Evolutionary conservation across 2,888 invertebrate genomes (phyloP), one percentile per base, ranked within the genome.

Genomic region (Cephus spinipes): DNA sequence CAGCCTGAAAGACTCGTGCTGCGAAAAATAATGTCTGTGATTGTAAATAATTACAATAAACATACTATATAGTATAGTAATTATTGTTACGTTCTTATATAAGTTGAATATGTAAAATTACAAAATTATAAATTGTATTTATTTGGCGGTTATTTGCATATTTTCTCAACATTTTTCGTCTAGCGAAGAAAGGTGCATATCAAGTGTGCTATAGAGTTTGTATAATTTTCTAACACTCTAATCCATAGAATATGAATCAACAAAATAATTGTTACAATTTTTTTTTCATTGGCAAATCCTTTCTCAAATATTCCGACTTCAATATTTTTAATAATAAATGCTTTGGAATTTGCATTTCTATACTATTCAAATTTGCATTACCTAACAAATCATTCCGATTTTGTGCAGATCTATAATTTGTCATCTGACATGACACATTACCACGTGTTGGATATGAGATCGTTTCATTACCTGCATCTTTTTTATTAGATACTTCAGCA

Each of bases 221-320:
- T 40, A 40, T 12, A 40, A 40, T 40, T 40, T 40, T 40, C 40
- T 23, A 40, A 23, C 15, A 40, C 40, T 40, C 23, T 40, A 40
- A 23, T 40, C 1, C 6, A 40, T 40, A 40, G 40, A 40, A 40
- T 69, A 32, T 30, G 71, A 69, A 30, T 32, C 69, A 11, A 12
- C 0, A 69, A 30, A 30, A 69, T 32, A 30, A 1, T 31, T 12
- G 12, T 31, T 69, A 69, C 15, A 12, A 15, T 69, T 12, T 69
- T 31, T 31, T 32, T 12, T 32, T 15, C 15, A 86, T 74, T 12
- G 85, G 80, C 1, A 79, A 77, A 33, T 87, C 83, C 69, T 82
- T 85, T 23, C 80, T 83, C 31, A 88, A 76, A 75, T 85, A 88
- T 77, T 87, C 82, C 12, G 88, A 88, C n/a, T 83, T 84, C 12